Evolutionary conservation across 2,797 vertebrate genomes (phyloP), one percentile per base, ranked within the genome.

Genomic region (Moxostoma hubbsi): DNA sequence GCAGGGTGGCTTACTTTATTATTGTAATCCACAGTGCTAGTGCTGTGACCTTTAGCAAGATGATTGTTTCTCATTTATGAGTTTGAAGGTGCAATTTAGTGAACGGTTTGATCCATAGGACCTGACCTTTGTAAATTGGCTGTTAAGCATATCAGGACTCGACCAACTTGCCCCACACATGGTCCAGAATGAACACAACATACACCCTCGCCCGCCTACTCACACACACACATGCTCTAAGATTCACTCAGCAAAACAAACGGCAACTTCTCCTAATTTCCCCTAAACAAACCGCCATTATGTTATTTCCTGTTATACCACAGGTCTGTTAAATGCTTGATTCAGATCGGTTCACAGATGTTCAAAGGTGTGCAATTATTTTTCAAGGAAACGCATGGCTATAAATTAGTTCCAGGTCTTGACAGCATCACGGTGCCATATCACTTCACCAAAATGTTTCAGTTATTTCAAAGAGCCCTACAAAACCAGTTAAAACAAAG

Each of bases 121-220:
- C 93, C 92, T 94, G 93, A 94, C 94, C 94, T 94, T 94, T 94
- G 94, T 94, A 94, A 94, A 94, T 94, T 94, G 94, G 92, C 94
- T 94, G 93, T 94, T 94, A 93, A 94, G 93, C 93, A 94, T 91
- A 94, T 92, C 91, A 89, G 88, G 88, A 89, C 90, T 92, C 85
- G 85, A 93, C 91, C 89, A 89, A 80, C 77, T 71, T 86, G 89
- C 87, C 89, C 87, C 88, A 85, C 89, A 87, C 88, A 85, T 84
- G 85, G 88, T 86, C 85, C 75, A 86, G 87, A 75, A 59, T 80
- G 65, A 82, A 81, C 65, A 88, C 0, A 36, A 36, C 36, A 36
- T 36, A 36, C 36, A 36, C 36, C 36, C 36, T 36, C 36, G 36
- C 36, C 36, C 36, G 36, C 36, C 36, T 3, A 36, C 3, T 4